A percentile compares a stretch with the other conserved stretches of the same genome.
Evolutionary conservation across 2,113 vertebrate species (phyloP).

Genomic region (Lynx canadensis): DNA sequence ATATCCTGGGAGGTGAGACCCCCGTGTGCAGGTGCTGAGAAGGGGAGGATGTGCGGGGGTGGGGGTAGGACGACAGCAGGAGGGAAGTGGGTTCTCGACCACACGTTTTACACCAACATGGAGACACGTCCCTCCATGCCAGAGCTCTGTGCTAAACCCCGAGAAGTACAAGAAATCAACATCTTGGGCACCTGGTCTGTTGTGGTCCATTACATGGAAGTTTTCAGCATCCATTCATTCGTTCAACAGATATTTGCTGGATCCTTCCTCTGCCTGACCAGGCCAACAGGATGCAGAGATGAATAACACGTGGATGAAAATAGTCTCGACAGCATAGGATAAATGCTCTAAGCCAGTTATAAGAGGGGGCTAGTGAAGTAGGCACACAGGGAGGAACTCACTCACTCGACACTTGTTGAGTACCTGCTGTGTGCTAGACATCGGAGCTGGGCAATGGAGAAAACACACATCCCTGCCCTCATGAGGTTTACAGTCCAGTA

Average conservation of each 20-base stretch:
- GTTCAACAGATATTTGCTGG: not conserved
- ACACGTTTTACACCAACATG: accelerated
- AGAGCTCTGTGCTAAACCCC: not conserved
- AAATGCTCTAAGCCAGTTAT: not conserved
- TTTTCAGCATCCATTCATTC: not conserved
- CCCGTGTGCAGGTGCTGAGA: accelerated
- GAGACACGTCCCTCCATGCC: not conserved
- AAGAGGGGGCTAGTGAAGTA: no score
- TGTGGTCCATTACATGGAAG: not conserved
- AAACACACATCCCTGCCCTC: no score
- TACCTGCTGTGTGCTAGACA: not conserved
- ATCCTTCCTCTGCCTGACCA: not conserved
- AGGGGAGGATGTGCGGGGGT: accelerated
- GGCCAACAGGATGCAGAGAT: not conserved
- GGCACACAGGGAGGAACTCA: accelerated
- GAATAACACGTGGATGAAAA: not conserved
- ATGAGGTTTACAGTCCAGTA: accelerated
- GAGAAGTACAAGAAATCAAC: not conserved
- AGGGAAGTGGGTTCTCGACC: not conserved
- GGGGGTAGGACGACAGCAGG: no score
- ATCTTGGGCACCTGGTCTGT: no score
- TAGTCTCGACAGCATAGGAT: no score
- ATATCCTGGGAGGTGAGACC: accelerated
- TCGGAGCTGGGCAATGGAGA: not conserved
- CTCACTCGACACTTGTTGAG: accelerated